These are phyloP conservation scores for Xyliphius kryptos DNA, from an alignment of 2,113 vertebrate species.

Conservation along the genomic window DNA sequence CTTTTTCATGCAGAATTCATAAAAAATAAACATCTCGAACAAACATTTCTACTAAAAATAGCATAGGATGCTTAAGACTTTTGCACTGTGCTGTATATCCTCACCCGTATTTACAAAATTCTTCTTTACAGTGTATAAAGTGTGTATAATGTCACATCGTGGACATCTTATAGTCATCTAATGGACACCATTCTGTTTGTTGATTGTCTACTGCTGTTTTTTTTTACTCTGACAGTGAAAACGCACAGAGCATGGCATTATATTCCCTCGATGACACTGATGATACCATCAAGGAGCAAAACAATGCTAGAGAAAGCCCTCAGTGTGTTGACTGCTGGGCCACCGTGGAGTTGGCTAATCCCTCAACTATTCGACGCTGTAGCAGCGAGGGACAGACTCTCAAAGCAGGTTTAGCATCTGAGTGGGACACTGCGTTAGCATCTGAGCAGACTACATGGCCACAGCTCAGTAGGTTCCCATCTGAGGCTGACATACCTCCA, in stretches of 20 bases:
- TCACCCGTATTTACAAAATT: no score
- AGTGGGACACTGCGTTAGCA: slow-evolving; percentile 20
- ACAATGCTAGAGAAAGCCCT: slow-evolving; percentile 63
- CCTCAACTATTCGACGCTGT: not conserved
- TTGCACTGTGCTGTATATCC: no score
- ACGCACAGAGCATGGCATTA: slow-evolving; percentile 66
- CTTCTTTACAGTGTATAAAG: no score
- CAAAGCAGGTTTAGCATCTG: slow-evolving; percentile 13
- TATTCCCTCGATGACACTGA: slow-evolving; percentile 75
- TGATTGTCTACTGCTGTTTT: not conserved
- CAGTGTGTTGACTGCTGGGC: no score
- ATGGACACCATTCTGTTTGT: no score
- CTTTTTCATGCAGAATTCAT: no score
- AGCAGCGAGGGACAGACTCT: slow-evolving; percentile 18
- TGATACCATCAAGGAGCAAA: slow-evolving; percentile 76
- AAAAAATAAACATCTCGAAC: no score
- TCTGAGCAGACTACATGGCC: slow-evolving; percentile 13
- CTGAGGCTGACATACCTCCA: slow-evolving; percentile 67
- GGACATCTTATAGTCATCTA: no score
- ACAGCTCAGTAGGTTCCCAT: slow-evolving; percentile 9
- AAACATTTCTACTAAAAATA: no score
- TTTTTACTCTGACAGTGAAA: slow-evolving; percentile 25
- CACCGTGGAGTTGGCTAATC: not conserved
- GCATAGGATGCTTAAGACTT: no score
- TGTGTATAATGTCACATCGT: no score